Conservation (phyloP, 2,888 invertebrate genomes). For the Agriopis leucophaearia region DNA sequence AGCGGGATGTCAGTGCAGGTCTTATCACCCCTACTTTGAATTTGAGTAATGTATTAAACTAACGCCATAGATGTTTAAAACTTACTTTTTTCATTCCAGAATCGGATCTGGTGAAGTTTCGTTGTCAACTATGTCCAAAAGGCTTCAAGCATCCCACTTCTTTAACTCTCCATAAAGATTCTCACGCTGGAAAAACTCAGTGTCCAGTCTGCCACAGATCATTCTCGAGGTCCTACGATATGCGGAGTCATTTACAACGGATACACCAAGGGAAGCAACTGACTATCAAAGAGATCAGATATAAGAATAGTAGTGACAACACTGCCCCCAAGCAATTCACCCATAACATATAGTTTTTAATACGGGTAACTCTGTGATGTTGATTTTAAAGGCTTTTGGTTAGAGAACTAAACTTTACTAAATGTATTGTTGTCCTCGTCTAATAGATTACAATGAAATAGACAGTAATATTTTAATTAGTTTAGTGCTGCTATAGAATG, state of each 20-base stretch:
- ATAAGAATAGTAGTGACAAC: conserved; percentile 75
- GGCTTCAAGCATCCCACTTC: conserved; percentile 88
- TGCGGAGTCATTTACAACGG: conserved; percentile 86
- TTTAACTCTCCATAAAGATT: conserved; percentile 87
- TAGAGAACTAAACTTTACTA: not conserved
- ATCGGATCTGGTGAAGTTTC: conserved; percentile 86
- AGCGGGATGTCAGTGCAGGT: no score
- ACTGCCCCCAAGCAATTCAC: conserved; percentile 76
- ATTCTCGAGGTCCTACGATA: conserved; percentile 88
- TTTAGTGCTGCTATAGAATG: no score
- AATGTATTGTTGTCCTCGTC: no score
- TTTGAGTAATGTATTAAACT: no score
- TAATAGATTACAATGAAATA: no score
- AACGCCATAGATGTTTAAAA: not conserved
- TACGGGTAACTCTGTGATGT: conserved; percentile 47
- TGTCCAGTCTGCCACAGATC: conserved; percentile 88
- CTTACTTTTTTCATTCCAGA: conserved; percentile 67
- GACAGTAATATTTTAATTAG: no score
- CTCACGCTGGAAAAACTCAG: conserved; percentile 88
- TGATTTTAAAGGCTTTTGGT: not conserved
- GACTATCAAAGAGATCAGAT: conserved; percentile 82
- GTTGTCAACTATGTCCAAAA: conserved; percentile 88
- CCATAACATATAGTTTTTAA: conserved; percentile 71
- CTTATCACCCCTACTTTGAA: no score
- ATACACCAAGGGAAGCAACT: conserved; percentile 86